Evolutionary conservation across 2,113 vertebrate genomes (phyloP), one percentile per base, ranked within the genome.

Genomic region (Athene cunicularia): DNA sequence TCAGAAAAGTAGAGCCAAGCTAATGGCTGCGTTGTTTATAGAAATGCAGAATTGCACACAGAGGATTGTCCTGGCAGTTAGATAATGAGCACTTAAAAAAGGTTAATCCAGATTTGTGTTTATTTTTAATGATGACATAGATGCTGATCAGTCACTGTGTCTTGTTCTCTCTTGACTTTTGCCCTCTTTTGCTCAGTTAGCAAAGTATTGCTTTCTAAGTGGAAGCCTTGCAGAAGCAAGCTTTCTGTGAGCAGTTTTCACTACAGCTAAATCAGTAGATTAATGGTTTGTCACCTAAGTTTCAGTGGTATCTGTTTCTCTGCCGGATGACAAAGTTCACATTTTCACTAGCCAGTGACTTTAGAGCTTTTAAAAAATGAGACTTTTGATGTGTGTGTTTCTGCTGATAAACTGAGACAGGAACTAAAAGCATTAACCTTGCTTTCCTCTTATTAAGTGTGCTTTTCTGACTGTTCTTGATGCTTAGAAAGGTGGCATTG

Each of bases 341-440:
- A 10, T 76, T 91, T 88, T 95, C 71, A 80, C 73, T 72, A 83
- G 39, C 12, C n/a, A 41, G 6, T 53, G 41, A 62, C 41, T 87
- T 93, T 53, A 5, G 11, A 39, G 32, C 12, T 73, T 79, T 83
- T 73, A 68, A 75, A 55, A 86, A 67, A 79, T 41, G 30, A 68
- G 22, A 89, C 60, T 88, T 92, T 81, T 84, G 79, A 79, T 41
- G 24, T 35, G 32, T 68, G 10, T 64, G 14, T 76, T 91, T 93
- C 83, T 80, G 32, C 43, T 74, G 80, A 27, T 81, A 79, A 93
- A 28, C 53, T 70, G 49, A 91, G 45, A 50, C 22, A 70, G 80
- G 39, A 91, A 64, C 37, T 88, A 53, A 87, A 94, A 73, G 59
- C 50, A 64, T 92, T 95, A 92, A 86, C 47, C 76, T 79, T 96